Evolutionary conservation across 2,888 invertebrate genomes (phyloP).

Genomic region (Miltochrista miniata): DNA sequence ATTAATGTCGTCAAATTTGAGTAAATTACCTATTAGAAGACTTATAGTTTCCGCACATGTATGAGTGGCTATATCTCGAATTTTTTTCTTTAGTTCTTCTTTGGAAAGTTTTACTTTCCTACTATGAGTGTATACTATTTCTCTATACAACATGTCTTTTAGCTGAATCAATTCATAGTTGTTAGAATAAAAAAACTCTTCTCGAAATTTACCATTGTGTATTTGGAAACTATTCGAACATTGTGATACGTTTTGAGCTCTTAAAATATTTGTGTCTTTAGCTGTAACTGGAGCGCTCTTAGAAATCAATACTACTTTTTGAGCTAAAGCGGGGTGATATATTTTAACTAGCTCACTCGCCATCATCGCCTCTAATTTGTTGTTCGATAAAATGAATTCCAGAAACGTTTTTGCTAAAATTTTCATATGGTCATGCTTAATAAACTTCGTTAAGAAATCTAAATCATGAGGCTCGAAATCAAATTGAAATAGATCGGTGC

Average conservation of each 20-base stretch:
- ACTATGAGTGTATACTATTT: conserved; percentile 30
- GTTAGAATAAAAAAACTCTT: conserved; percentile 38
- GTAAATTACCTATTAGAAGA: conserved; percentile 38
- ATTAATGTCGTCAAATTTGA: conserved; percentile 25
- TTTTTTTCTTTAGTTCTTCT: conserved; percentile 22
- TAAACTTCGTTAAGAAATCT: conserved; percentile 31
- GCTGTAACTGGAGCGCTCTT: not conserved
- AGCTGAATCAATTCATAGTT: conserved; percentile 29
- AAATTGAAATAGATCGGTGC: conserved; percentile 35
- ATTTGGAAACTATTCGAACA: not conserved
- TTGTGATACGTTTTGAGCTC: not conserved
- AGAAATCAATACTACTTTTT: conserved; percentile 33
- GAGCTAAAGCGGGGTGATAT: conserved; percentile 44
- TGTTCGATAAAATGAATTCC: conserved; percentile 29
- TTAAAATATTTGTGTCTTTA: not conserved
- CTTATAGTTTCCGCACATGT: conserved; percentile 35
- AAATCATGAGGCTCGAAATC: conserved; percentile 33
- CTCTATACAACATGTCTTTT: conserved; percentile 34
- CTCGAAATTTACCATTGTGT: conserved; percentile 32
- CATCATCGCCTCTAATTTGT: conserved; percentile 37
- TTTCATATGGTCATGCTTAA: conserved; percentile 37
- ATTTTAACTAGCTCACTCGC: conserved; percentile 39
- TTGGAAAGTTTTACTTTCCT: conserved; percentile 22
- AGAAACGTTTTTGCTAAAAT: conserved; percentile 39
- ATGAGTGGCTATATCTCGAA: conserved; percentile 23